Evolutionary conservation across 2,113 vertebrate species (phyloP), one percentile per base, ranked within the genome.

Genomic region (Myotis davidii): DNA sequence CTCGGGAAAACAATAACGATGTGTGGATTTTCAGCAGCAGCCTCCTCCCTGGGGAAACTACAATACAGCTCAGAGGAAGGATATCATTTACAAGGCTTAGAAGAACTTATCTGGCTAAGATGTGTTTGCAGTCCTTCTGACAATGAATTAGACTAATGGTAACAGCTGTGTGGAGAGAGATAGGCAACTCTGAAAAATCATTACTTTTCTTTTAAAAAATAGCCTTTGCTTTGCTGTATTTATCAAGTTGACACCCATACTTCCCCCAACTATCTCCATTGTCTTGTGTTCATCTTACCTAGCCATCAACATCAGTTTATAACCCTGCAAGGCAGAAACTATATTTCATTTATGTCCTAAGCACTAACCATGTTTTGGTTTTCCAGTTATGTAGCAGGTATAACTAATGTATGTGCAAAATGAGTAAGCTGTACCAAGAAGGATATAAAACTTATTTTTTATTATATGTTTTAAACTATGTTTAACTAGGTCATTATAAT

Each of bases 171-270:
- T 59, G 5, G 1, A 9, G 3, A 90, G 32, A 21, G 3, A 2
- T 5, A n/a, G 27, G 4, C 14, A 54, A 3, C 2, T 39, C 9
- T 29, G 18, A 0, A 79, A 87, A 11, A 48, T 32, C 37, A 65
- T 69, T 85, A 12, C 17, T 72, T 86, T 95, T 69, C 42, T 45
- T 76, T 70, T 52, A 52, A 91, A 87, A 88, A 88, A 39, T 45
- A 93, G 39, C 4, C 16, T 29, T 52, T 21, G 34, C 9, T 78
- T 85, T n/a, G 6, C 7, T 77, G 2, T 39, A 50, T 84, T 88
- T 90, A 52, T 73, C 34, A 76, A 27, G 6, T 18, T 25, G 50
- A 0, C 1, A 48, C 4, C 9, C 34, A 25, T 25, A 11, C 9
- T 12, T 21, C 12, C 9, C 9, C 4, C 9, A 72, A n/a, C 9